phyloP scores from a whole-genome alignment of 2,113 vertebrate genomes.

The Tapirus terrestris region DNA sequence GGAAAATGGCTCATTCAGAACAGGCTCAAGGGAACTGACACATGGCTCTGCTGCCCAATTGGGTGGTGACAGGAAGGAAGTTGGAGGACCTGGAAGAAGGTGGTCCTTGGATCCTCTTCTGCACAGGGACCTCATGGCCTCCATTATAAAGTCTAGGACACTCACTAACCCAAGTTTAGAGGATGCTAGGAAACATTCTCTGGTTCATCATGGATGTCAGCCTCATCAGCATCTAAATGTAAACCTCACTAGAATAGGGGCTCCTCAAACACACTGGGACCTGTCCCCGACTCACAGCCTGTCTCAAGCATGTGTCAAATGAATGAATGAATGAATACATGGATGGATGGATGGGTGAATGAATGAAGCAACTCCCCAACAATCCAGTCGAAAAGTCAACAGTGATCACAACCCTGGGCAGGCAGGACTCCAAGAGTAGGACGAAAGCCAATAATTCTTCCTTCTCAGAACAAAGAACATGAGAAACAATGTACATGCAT shows the following conservation, averaged over 20 bases:
- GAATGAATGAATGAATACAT: not conserved
- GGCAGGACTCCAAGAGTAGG: not conserved
- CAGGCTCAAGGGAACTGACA: not conserved
- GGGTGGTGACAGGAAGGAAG: not conserved
- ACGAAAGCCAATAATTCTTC: not conserved
- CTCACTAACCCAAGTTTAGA: not conserved
- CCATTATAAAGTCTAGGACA: not conserved
- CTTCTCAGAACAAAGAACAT: not conserved
- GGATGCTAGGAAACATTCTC: not conserved
- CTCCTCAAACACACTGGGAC: not conserved
- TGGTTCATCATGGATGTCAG: not conserved
- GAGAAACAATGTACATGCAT: not conserved
- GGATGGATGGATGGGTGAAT: not conserved
- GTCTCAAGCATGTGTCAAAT: not conserved
- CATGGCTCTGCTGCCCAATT: fast-evolving
- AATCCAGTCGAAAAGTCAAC: not conserved
- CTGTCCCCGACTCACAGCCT: not conserved
- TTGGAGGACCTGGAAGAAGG: not conserved
- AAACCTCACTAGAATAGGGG: not conserved
- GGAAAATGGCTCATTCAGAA: not conserved
- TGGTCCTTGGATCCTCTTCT: not conserved
- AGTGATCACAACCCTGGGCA: not conserved
- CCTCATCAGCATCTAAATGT: not conserved
- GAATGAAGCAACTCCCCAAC: not conserved
- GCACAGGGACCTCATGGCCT: not conserved